Evolutionary conservation across 2,797 vertebrate species (phyloP).

Genomic region (Phrynocephalus forsythii): DNA sequence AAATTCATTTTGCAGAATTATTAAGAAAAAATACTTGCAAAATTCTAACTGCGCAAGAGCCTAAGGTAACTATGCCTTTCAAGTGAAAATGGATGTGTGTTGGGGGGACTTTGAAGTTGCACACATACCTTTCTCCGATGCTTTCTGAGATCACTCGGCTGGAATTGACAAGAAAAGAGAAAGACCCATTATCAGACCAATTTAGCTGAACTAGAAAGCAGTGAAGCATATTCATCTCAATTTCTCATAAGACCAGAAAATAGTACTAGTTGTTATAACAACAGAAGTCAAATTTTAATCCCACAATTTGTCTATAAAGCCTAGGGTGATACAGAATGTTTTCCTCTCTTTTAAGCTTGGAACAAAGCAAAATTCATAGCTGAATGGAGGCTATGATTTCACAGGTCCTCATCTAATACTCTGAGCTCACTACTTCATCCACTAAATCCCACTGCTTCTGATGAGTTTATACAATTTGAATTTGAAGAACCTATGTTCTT

Average conservation of each 20-base stretch:
- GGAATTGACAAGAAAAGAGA: constrained; percentile 64
- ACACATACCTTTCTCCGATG: constrained; percentile 95
- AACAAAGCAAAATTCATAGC: not conserved
- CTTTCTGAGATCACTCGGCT: constrained; percentile 99
- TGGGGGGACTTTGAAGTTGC: not conserved
- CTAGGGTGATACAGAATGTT: too few relatives aligned
- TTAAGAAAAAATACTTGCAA: not conserved
- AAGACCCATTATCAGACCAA: constrained; percentile 60
- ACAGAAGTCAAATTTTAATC: not conserved
- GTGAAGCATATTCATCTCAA: not conserved
- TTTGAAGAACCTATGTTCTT: not conserved
- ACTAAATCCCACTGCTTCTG: not conserved
- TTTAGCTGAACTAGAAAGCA: constrained; percentile 14
- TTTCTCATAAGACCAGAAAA: not conserved
- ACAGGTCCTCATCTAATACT: not conserved
- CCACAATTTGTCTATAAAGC: not conserved
- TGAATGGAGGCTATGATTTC: not conserved
- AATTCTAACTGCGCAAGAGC: not conserved
- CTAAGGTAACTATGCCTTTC: not conserved
- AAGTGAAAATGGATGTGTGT: not conserved
- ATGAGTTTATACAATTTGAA: not conserved
- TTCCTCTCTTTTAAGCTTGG: too few relatives aligned
- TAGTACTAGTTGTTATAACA: not conserved
- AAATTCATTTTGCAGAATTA: not conserved
- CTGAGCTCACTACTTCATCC: too few relatives aligned